phyloP scores from a whole-genome alignment of 2,888 invertebrate species.

The Mesopsocus fuscifrons region DNA sequence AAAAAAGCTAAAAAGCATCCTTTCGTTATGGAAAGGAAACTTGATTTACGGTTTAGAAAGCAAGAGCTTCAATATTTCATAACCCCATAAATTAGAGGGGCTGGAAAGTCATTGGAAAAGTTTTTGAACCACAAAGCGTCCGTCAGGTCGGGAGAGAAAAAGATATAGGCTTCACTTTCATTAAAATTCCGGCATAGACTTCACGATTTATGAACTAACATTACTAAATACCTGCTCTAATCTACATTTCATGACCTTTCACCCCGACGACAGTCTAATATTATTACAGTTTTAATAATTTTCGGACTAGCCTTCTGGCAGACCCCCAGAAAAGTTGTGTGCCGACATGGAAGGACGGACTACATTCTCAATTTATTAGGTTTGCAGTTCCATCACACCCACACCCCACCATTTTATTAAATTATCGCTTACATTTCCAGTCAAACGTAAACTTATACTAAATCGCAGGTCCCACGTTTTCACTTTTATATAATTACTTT shows the following conservation, averaged over 20 bases:
- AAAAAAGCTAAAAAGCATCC: no score
- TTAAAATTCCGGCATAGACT: not conserved
- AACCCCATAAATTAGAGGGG: not conserved
- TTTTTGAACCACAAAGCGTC: not conserved
- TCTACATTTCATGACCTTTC: not conserved
- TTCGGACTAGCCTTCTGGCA: not conserved
- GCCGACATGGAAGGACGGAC: no score
- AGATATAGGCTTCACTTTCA: not conserved
- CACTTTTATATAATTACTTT: no score
- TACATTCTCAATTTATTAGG: no score
- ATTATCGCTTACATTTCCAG: no score
- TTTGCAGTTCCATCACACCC: no score
- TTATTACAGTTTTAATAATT: not conserved
- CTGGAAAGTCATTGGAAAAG: not conserved
- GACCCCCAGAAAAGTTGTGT: not conserved
- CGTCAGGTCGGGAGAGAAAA: not conserved
- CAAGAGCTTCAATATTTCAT: not conserved
- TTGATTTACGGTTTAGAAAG: not conserved
- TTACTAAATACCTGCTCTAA: not conserved
- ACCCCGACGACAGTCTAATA: not conserved
- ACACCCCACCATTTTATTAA: no score
- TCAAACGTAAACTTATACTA: no score
- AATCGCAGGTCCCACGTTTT: no score
- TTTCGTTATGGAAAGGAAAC: no score
- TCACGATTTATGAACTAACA: not conserved